Percentiles rank a stretch among this genome's conserved stretches.
Conservation (phyloP, 2,113 vertebrate species). For the Polyodon spathula region DNA sequence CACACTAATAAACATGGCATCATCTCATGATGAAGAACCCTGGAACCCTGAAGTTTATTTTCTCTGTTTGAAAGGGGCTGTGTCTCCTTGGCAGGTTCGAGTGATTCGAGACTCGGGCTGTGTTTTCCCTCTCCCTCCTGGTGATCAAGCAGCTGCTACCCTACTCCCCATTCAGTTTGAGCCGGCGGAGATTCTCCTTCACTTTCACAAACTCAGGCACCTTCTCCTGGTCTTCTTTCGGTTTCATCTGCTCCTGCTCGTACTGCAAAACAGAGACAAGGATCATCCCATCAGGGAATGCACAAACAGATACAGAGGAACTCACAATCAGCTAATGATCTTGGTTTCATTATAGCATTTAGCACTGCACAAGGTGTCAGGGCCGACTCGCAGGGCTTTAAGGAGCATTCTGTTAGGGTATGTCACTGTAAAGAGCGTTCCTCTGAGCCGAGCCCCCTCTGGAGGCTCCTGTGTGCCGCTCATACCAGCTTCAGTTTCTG, state of each 20-base stretch:
- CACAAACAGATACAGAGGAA: neutral
- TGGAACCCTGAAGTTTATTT: too few relatives aligned
- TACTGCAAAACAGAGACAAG: conserved; percentile 37
- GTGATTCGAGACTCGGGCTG: too few relatives aligned
- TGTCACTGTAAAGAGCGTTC: neutral
- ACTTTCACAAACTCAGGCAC: conserved; percentile 60
- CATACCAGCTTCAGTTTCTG: conserved; percentile 58
- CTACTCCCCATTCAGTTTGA: conserved; percentile 38
- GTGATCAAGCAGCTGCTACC: neutral
- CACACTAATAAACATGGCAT: too few relatives aligned
- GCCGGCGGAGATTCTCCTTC: conserved; percentile 54
- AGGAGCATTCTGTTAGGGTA: too few relatives aligned
- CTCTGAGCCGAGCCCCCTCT: neutral
- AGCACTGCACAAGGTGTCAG: too few relatives aligned
- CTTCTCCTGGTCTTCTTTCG: conserved; percentile 35
- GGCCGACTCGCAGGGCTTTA: too few relatives aligned
- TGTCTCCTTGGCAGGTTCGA: too few relatives aligned
- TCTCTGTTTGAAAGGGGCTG: too few relatives aligned
- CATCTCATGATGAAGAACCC: too few relatives aligned
- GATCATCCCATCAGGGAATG: neutral
- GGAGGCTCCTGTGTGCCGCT: neutral
- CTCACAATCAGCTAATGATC: accelerated
- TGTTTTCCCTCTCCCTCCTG: too few relatives aligned
- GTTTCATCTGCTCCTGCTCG: conserved; percentile 45
- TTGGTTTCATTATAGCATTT: too few relatives aligned